Conservation (phyloP, 2,113 vertebrate genomes). For the Scatophagus argus region DNA sequence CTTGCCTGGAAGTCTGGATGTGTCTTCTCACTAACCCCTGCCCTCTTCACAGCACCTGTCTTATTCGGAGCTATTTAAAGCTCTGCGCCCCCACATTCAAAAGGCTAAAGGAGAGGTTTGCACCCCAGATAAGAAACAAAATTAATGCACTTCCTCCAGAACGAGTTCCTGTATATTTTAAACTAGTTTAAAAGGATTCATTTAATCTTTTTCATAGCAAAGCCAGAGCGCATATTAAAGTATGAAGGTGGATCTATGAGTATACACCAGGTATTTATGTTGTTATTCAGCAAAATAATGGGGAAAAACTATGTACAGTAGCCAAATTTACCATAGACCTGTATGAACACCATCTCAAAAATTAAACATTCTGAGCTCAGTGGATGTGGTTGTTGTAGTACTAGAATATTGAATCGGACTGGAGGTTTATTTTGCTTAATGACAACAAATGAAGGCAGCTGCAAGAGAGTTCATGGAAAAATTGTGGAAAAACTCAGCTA, state of each 20-base stretch:
- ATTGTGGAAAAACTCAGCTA: background rate
- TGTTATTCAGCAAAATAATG: conserved; percentile 1
- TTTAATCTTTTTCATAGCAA: conserved; percentile 1
- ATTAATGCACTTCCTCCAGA: conserved; percentile 13
- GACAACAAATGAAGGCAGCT: background rate
- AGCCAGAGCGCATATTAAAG: background rate
- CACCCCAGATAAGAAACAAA: conserved; percentile 42
- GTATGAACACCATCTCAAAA: background rate
- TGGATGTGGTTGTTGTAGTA: background rate
- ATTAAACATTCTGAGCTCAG: background rate
- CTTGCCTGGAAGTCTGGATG: conserved; percentile 62
- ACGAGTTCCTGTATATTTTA: background rate
- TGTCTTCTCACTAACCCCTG: conserved; percentile 69
- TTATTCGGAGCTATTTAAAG: conserved; percentile 58
- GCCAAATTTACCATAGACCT: background rate
- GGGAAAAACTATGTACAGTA: background rate
- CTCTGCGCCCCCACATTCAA: conserved; percentile 37
- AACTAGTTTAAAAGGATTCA: background rate
- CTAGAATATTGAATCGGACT: background rate
- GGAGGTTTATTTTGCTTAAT: background rate
- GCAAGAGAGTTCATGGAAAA: background rate
- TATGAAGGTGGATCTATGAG: background rate
- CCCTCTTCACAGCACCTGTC: conserved; percentile 43
- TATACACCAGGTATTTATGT: background rate
- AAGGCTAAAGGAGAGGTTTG: conserved; percentile 26